A percentile compares a stretch with the other conserved stretches of the same genome.
Evolutionary conservation across 2,888 invertebrate species (phyloP).

Genomic region (Lasioglossum zephyrum): DNA sequence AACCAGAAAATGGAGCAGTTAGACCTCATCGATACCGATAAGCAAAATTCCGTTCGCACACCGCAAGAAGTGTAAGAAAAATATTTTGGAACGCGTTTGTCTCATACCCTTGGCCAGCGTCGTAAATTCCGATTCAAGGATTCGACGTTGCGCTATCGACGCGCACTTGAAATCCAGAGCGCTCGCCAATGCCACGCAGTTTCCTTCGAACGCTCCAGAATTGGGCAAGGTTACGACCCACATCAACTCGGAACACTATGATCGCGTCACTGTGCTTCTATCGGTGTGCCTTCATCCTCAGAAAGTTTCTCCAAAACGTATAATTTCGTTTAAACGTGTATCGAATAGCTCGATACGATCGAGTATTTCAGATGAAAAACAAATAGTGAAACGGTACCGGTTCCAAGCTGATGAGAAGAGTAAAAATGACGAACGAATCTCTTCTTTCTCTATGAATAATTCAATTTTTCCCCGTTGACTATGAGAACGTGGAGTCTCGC

Average conservation of each 20-base stretch:
- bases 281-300: too few species aligned
- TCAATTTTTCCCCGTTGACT: not conserved
- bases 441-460: not conserved
- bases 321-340: not conserved
- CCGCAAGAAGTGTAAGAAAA: not conserved
- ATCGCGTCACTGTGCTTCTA: not conserved
- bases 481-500: not conserved
- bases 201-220: not conserved
- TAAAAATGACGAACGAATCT: not conserved
- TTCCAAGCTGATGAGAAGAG: not conserved
- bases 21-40: not conserved
- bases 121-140: conserved; percentile 41
- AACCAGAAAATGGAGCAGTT: not conserved
- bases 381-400: not conserved
- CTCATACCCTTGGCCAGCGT: not conserved
- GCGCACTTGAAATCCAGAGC: not conserved
- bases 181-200: conserved; percentile 39
- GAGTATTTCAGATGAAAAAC: not conserved
- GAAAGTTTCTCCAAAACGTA: not conserved
- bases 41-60: not conserved
- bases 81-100: not conserved
- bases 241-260: not conserved
- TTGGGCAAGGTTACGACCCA: conserved; percentile 30
- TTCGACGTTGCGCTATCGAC: conserved; percentile 14
- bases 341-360: not conserved